These are phyloP conservation scores for Palaemon carinicauda DNA, from an alignment of 1,140 invertebrate species.

Conservation along the genomic window DNA sequence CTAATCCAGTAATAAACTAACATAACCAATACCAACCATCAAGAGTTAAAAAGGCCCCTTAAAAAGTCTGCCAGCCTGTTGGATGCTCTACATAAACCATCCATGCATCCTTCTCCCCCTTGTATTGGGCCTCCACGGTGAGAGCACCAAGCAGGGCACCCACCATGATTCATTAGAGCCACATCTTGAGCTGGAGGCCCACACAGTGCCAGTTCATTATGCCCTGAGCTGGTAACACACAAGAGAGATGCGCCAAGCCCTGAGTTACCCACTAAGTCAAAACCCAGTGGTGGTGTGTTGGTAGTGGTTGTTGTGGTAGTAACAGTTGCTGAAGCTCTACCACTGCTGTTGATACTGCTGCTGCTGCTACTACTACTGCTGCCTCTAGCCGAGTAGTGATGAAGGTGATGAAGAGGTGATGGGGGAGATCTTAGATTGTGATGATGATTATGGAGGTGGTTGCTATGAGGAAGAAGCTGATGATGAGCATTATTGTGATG, in stretches of 20 bases:
- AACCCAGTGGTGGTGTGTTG: constrained; percentile 53
- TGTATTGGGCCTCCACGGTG: constrained; percentile 9
- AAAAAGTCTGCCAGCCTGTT: constrained; percentile 53
- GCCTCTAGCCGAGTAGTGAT: constrained; percentile 34
- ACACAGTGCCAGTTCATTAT: constrained; percentile 50
- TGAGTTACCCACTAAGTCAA: constrained; percentile 51
- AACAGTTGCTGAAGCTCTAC: constrained; percentile 46
- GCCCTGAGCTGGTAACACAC: constrained; percentile 55
- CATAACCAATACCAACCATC: constrained; percentile 54
- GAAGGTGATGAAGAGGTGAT: constrained; percentile 41
- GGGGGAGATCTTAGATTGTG: constrained; percentile 34
- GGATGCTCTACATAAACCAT: constrained; percentile 48
- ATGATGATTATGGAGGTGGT: constrained; percentile 36
- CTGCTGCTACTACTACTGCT: constrained; percentile 50
- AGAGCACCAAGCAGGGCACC: constrained; percentile 47
- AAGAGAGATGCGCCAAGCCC: constrained; percentile 53
- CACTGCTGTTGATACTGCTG: constrained; percentile 51
- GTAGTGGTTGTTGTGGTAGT: constrained; percentile 50
- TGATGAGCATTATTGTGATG: constrained; percentile 39
- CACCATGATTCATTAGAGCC: constrained; percentile 46
- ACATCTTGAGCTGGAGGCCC: constrained; percentile 41
- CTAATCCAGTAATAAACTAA: constrained; percentile 49
- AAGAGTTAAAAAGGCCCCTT: constrained; percentile 56
- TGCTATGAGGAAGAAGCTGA: constrained; percentile 48
- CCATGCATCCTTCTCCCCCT: constrained; percentile 49